Evolutionary conservation across 2,113 vertebrate genomes (phyloP).

Genomic region (Indicator maculatus): DNA sequence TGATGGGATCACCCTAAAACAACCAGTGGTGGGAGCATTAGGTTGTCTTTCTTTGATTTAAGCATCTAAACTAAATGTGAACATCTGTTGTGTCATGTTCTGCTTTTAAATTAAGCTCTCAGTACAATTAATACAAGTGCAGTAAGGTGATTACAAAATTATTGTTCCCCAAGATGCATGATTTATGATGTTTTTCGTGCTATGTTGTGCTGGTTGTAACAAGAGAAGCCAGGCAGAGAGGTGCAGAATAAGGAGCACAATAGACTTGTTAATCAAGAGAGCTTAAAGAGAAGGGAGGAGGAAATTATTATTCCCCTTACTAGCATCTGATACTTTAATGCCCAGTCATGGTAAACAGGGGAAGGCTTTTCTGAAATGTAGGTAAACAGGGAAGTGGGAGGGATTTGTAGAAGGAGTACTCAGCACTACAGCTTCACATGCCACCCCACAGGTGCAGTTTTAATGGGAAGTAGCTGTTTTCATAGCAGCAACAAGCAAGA

Average conservation of each 20-base stretch:
- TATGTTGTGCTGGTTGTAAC: background rate
- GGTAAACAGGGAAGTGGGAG: background rate
- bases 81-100: background rate
- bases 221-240: background rate
- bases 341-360: background rate
- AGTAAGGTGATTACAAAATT: background rate
- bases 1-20: background rate
- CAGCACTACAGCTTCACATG: background rate
- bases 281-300: background rate
- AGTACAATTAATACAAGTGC: background rate
- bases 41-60: background rate
- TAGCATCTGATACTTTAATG: background rate
- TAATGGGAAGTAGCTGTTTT: background rate
- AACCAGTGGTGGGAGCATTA: background rate
- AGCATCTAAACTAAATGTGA: background rate
- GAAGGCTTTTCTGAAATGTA: background rate
- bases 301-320: background rate
- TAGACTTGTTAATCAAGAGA: background rate
- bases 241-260: background rate
- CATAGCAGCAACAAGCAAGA: background rate
- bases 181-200: background rate
- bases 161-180: background rate
- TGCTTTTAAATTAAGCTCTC: slow-evolving; percentile 29
- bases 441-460: background rate
- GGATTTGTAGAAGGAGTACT: background rate